A percentile compares a stretch with the other conserved stretches of the same genome.
Evolutionary conservation across 2,113 vertebrate genomes (phyloP).

Genomic region (Lepus europaeus): DNA sequence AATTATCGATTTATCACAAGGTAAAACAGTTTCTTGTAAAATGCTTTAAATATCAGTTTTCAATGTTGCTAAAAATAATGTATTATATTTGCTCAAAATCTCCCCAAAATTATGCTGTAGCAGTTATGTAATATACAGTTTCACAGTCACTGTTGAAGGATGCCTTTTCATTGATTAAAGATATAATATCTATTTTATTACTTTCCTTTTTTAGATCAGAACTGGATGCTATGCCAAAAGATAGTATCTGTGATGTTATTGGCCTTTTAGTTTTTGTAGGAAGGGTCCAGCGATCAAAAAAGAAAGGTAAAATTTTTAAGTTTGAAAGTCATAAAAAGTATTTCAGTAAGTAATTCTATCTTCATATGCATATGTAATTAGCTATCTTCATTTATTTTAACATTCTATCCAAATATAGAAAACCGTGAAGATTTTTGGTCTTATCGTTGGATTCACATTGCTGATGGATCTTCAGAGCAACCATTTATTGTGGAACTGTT

Average conservation of each 20-base stretch:
- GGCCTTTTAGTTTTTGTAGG: conserved; percentile 95
- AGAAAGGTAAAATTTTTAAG: conserved; percentile 86
- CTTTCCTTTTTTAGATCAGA: conserved; percentile 89
- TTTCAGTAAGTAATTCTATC: conserved; percentile 52
- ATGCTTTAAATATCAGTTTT: conserved; percentile 64
- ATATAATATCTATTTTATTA: conserved; percentile 6
- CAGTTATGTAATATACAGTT: conserved; percentile 7
- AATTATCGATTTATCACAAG: conserved; percentile 91
- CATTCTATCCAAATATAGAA: conserved; percentile 85
- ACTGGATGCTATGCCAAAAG: conserved; percentile 88
- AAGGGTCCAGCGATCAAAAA: conserved; percentile 91
- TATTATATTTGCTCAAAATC: conserved; percentile 47
- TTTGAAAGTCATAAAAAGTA: conserved; percentile 37
- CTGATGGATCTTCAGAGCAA: conserved; percentile 91
- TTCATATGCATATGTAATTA: conserved; percentile 15
- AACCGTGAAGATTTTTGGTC: conserved; percentile 93
- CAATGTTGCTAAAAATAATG: neutral
- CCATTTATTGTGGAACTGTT: conserved; percentile 96
- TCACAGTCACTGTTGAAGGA: conserved; percentile 3
- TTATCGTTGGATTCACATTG: conserved; percentile 94
- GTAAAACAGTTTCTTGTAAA: conserved; percentile 82
- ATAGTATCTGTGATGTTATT: conserved; percentile 92
- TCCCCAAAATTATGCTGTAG: neutral
- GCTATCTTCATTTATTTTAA: conserved; percentile 64
- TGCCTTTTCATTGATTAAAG: conserved; percentile 43